Conservation (phyloP, 2,113 vertebrate genomes). For the Scartelaos histophorus region DNA sequence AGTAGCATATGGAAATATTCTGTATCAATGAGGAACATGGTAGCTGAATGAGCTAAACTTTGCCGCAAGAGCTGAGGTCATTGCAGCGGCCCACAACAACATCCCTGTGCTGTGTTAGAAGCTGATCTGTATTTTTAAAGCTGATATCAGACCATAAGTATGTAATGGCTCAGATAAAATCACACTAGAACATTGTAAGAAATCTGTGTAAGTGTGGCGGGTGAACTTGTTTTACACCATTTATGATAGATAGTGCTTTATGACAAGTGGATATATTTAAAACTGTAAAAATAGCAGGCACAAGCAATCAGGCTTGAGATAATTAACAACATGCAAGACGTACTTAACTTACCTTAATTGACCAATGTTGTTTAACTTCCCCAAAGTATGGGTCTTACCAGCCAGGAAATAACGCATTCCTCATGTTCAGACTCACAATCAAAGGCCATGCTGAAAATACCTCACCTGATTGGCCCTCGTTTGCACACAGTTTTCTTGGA, state of each 20-base stretch:
- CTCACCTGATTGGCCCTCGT: not conserved
- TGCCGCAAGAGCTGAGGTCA: not conserved
- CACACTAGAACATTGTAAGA: not conserved
- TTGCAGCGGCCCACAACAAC: not conserved
- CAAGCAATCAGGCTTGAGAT: not conserved
- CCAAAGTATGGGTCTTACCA: not conserved
- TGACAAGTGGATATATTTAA: not conserved
- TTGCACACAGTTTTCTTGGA: slow-evolving; percentile 32
- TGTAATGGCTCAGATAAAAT: slow-evolving; percentile 9
- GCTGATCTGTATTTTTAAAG: not conserved
- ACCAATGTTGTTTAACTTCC: slow-evolving; percentile 2
- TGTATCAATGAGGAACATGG: not conserved
- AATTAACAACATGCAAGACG: slow-evolving; percentile 1
- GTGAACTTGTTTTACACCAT: not conserved
- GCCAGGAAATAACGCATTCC: slow-evolving; percentile 6
- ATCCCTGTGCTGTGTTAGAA: not conserved
- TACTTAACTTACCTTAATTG: slow-evolving; percentile 3
- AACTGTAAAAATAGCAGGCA: not conserved
- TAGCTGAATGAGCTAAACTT: not conserved
- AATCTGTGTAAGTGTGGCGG: not conserved
- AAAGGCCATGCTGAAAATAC: slow-evolving; percentile 21
- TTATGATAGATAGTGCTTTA: not conserved
- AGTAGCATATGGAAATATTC: not conserved
- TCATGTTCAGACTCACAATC: slow-evolving; percentile 22
- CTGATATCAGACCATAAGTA: not conserved